phyloP scores from a whole-genome alignment of 2,797 vertebrate genomes.

The Nannoperca obscura region DNA sequence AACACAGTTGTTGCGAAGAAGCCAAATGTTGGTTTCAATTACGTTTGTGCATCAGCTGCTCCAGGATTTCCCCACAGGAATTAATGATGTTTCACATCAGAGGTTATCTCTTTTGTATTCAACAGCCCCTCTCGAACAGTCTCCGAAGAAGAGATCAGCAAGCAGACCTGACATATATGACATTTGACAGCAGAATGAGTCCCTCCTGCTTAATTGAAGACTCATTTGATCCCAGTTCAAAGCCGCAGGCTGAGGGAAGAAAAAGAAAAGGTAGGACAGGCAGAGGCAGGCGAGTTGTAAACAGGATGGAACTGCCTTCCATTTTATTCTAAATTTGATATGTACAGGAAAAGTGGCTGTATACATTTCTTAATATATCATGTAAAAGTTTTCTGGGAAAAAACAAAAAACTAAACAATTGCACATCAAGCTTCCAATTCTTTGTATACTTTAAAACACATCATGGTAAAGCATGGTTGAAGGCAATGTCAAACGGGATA shows the following conservation, averaged over 20 bases:
- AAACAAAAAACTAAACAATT: conserved; percentile 71
- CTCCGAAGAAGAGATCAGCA: conserved; percentile 39
- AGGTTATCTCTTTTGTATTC: conserved; percentile 1
- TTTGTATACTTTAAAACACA: conserved; percentile 66
- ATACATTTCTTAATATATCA: conserved; percentile 74
- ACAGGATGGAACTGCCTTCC: conserved; percentile 74
- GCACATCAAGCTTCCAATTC: conserved; percentile 74
- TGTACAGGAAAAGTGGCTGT: conserved; percentile 78
- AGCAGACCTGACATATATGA: conserved; percentile 25
- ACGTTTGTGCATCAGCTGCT: conserved; percentile 19
- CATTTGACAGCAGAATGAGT: conserved; percentile 40
- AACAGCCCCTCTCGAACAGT: background rate
- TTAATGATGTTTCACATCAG: background rate
- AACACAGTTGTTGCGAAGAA: background rate
- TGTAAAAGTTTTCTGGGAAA: conserved; percentile 76
- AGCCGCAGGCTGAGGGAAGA: background rate
- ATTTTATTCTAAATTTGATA: conserved; percentile 78
- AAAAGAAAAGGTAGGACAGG: background rate
- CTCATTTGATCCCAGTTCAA: conserved; percentile 27
- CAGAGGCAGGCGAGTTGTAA: conserved; percentile 49
- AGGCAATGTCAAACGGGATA: conserved; percentile 66
- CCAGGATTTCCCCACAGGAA: conserved; percentile 10
- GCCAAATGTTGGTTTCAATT: conserved; percentile 21
- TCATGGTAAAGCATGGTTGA: conserved; percentile 67
- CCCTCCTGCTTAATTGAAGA: conserved; percentile 16